Base-by-base conservation (phyloP, 2,797 vertebrate genomes). In the Xenopus petersii region DNA sequence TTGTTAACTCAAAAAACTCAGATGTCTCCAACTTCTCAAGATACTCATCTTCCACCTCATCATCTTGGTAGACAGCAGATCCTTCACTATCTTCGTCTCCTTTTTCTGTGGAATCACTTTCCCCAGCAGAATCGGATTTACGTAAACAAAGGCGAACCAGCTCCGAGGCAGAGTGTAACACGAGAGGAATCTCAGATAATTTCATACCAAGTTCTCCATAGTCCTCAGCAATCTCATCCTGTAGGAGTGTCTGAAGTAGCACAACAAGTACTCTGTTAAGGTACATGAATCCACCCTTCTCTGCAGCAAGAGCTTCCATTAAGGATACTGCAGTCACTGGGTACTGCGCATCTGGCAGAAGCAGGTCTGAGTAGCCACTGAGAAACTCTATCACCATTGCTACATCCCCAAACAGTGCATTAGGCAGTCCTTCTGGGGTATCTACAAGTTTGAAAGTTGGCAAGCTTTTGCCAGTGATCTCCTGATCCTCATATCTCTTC, bases 301-400 rank as follows among this genome's bases (percentile, higher is more conserved):
- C 96, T 0, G 95, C 93, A 0, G 93, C 94, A 73, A 99, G 84
- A 0, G 98, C 96, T 80, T 99, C 97, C 92, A 96, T 96, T 36
- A 99, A 87, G 11, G 95, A 94, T 36, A 89, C 84, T 0, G 95
- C 92, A 0, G 94, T 98, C 78, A 99, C 92, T 1, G 97, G 97
- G 82, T 96, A 95, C 70, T 97, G 96, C 80, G 95, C 94, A 48
- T 98, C 95, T 0, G 98, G 98, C 87, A 97, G 92, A 75, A 99
- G 86, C 0, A 99, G 86, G 48, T 95, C 95, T 0, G 94, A 91
- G 6, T 96, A 99, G 86, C 95, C 96, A 83, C 94, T 93, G 51
- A 99, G 89, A 82, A 99, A 99, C 75, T 99, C 98, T 15, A 94
- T 93, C 0, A 98, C 93, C 94, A 99, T 95, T 42, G 97, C 96